Conservation (phyloP, 1,140 invertebrate genomes). For the Amphibalanus amphitrite region DNA sequence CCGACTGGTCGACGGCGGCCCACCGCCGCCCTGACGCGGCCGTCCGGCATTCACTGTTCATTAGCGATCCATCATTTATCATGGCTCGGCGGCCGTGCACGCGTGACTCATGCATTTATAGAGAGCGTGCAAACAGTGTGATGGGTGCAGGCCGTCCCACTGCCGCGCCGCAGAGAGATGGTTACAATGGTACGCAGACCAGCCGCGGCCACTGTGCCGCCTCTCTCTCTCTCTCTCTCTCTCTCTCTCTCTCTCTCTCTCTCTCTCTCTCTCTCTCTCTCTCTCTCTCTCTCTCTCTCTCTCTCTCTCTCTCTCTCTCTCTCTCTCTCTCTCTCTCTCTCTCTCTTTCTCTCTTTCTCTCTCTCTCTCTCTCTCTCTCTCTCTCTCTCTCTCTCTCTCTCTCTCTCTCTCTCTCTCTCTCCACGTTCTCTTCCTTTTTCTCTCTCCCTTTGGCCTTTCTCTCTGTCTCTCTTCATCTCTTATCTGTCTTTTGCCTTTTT, state of each 20-base stretch:
- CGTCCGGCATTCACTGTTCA: background rate
- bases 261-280: background rate
- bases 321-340: background rate
- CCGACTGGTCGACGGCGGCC: no score
- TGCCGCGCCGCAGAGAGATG: background rate
- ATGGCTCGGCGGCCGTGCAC: background rate
- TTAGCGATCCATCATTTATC: background rate
- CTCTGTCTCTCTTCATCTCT: background rate
- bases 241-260: background rate
- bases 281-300: background rate
- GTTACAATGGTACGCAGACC: background rate
- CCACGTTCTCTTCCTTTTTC: no score
- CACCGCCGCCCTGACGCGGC: no score
- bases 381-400: background rate
- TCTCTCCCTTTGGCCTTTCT: background rate
- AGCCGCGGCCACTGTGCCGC: background rate
- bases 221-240: constrained; percentile 3
- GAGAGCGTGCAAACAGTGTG: background rate
- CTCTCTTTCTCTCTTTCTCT: background rate
- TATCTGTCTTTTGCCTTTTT: no score
- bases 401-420: no score
- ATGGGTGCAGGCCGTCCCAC: background rate
- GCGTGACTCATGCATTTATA: background rate
- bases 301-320: constrained; percentile 1
- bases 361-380: background rate